A percentile compares a stretch with the other conserved stretches of the same genome.
These are phyloP conservation scores for Diadophis punctatus DNA, from an alignment of 2,113 vertebrate species.

Conservation along the genomic window DNA sequence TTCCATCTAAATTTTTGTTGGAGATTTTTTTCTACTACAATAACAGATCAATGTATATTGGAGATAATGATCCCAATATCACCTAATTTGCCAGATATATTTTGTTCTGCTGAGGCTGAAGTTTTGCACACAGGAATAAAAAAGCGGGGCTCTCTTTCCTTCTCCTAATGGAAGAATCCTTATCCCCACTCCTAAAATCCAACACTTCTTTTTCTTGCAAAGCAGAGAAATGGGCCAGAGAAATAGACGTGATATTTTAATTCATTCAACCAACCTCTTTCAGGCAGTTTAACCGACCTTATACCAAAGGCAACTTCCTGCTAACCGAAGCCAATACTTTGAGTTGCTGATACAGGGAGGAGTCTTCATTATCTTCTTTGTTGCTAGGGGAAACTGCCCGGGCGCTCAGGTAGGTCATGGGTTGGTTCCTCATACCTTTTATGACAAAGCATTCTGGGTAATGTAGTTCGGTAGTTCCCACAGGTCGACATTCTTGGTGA, in stretches of 20 bases:
- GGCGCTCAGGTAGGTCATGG: not conserved
- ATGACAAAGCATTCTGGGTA: not conserved
- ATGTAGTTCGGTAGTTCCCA: not conserved
- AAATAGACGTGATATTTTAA: not conserved
- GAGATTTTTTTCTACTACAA: not conserved
- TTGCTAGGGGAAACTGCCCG: not conserved
- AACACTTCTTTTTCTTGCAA: not conserved
- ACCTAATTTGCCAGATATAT: not conserved
- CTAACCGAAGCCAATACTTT: not conserved
- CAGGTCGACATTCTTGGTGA: fast-evolving
- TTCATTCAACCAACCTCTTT: not conserved
- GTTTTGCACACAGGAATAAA: not conserved
- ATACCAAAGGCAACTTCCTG: not conserved
- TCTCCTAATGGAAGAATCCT: not conserved
- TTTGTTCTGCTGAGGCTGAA: not conserved
- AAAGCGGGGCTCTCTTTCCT: not conserved
- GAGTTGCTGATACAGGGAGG: not conserved
- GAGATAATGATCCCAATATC: not conserved
- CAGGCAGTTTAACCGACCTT: not conserved
- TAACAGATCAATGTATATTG: not conserved
- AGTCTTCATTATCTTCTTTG: not conserved
- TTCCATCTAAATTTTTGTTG: not conserved
- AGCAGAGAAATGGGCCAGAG: not conserved
- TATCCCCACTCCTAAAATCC: not conserved
- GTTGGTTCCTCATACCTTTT: no score